A percentile compares a stretch with the other conserved stretches of the same genome.
Evolutionary conservation across 2,113 vertebrate genomes (phyloP).

Genomic region (Merops nubicus): DNA sequence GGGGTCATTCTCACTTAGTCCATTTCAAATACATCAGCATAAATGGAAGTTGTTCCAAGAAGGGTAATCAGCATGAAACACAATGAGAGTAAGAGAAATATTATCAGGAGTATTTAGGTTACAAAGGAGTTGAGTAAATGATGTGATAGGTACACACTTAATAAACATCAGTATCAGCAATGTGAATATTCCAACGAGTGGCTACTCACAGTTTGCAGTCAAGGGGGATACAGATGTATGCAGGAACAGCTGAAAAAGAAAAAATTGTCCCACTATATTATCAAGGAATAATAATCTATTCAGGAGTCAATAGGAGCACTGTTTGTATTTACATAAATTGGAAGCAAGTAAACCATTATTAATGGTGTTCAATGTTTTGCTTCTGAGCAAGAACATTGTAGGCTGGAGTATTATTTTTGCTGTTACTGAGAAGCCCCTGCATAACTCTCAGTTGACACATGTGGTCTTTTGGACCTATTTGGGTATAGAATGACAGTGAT

Average conservation of each 20-base stretch:
- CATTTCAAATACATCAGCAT: background rate
- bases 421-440: background rate
- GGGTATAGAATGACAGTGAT: background rate
- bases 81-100: background rate
- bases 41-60: background rate
- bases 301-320: background rate
- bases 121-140: background rate
- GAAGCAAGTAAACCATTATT: background rate
- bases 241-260: background rate
- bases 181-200: background rate
- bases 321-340: background rate
- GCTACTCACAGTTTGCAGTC: background rate
- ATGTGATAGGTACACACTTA: background rate
- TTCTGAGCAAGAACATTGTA: background rate
- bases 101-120: background rate
- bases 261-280: background rate
- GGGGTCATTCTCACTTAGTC: background rate
- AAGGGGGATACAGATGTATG: background rate
- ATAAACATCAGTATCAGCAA: background rate
- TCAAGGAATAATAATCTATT: accelerated
- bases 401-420: background rate
- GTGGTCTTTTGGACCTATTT: background rate
- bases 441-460: background rate
- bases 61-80: background rate
- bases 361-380: background rate